A percentile compares a stretch with the other conserved stretches of the same genome.
These are phyloP conservation scores for Lithophane leautieri DNA, from an alignment of 2,888 invertebrate species.

Conservation along the genomic window DNA sequence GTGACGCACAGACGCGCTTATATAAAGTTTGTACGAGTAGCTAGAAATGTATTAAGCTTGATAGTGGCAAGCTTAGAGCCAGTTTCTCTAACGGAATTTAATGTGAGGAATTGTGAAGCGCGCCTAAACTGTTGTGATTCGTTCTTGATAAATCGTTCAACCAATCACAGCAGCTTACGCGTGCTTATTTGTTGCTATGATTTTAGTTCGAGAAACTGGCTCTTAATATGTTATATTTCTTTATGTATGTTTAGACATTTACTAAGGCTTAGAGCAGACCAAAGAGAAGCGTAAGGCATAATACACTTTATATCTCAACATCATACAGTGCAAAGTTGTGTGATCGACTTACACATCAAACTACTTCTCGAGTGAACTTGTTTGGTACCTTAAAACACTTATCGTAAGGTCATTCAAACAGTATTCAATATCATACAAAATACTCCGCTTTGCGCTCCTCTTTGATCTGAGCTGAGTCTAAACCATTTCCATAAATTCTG, in stretches of 20 bases:
- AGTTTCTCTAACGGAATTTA: neutral
- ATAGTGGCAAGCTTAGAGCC: neutral
- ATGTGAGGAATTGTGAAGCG: neutral
- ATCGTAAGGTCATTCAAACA: neutral
- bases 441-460: neutral
- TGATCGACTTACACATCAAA: neutral
- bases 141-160: neutral
- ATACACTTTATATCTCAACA: no score
- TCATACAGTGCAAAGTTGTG: neutral
- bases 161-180: neutral
- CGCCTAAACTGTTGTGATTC: neutral
- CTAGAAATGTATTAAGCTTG: neutral
- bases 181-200: neutral
- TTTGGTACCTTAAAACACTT: neutral
- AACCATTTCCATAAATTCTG: neutral
- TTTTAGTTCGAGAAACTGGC: neutral
- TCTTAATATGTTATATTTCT: slow-evolving; percentile 30
- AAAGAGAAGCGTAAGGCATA: neutral
- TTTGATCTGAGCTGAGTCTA: slow-evolving; percentile 9
- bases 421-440: neutral
- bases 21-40: slow-evolving; percentile 22
- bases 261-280: neutral
- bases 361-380: neutral
- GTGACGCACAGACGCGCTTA: neutral
- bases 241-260: slow-evolving; percentile 2